Evolutionary conservation across 2,113 vertebrate species (phyloP).

Genomic region (Sorex fumeus): DNA sequence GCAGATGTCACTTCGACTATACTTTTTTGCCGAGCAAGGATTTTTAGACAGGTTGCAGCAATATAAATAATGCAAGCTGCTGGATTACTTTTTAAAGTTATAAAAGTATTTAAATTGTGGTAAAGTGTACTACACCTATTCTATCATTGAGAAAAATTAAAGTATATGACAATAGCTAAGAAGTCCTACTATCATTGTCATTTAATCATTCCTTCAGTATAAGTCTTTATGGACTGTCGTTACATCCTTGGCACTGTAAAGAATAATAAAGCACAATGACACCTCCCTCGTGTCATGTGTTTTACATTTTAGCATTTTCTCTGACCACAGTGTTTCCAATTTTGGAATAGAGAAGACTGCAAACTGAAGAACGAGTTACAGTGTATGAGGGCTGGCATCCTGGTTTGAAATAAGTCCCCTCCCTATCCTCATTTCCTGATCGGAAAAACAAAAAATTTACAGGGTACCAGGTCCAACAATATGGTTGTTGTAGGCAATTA

Average conservation of each 20-base stretch:
- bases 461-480: not conserved
- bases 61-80: slow-evolving; percentile 27
- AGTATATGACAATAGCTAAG: not conserved
- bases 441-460: not conserved
- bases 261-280: fast-evolving
- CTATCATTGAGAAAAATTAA: slow-evolving; percentile 59
- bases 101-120: slow-evolving; percentile 56
- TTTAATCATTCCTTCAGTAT: not conserved
- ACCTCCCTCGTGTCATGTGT: not conserved
- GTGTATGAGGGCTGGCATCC: not conserved
- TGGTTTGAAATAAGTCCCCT: slow-evolving; percentile 44
- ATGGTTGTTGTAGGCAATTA: not conserved
- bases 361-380: slow-evolving; percentile 1
- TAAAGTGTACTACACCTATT: not conserved
- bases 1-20: too few species aligned
- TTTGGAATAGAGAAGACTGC: not conserved
- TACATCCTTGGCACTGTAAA: not conserved
- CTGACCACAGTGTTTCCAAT: not conserved
- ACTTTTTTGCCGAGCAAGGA: too few species aligned
- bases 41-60: slow-evolving; percentile 41
- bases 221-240: not conserved
- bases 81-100: not conserved
- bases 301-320: not conserved
- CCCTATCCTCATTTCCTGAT: not conserved
- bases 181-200: not conserved